Conservation (phyloP, 2,888 invertebrate genomes). For the Hydrotaea cyrtoneurina region DNA sequence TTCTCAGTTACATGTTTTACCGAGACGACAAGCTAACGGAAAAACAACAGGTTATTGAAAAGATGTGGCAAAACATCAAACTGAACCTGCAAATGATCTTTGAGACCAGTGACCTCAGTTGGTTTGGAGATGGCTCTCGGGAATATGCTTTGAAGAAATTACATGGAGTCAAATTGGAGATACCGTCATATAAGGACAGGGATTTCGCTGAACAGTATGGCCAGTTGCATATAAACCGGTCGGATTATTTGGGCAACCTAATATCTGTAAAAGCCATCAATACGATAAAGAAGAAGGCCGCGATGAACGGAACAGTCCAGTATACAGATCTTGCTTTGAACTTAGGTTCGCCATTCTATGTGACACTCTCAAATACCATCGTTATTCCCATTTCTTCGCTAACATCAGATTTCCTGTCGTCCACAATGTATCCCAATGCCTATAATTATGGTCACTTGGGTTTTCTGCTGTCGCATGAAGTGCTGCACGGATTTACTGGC, state of each 20-base stretch:
- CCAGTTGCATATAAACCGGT: neutral
- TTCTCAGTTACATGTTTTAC: neutral
- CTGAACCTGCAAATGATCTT: neutral
- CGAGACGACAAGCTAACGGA: neutral
- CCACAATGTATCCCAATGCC: too few relatives aligned
- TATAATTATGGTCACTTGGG: too few relatives aligned
- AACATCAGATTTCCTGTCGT: too few relatives aligned
- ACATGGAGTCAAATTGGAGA: neutral
- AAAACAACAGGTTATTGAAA: too few relatives aligned
- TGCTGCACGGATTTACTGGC: too few relatives aligned
- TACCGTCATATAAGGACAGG: neutral
- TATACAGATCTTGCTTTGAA: slow-evolving; percentile 50
- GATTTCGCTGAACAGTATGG: neutral
- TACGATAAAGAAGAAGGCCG: neutral
- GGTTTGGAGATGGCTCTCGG: neutral
- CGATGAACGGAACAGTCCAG: too few relatives aligned
- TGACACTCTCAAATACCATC: slow-evolving; percentile 74
- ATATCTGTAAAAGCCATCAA: slow-evolving; percentile 48
- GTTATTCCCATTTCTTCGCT: too few relatives aligned
- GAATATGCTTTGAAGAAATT: neutral
- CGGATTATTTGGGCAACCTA: slow-evolving; percentile 64
- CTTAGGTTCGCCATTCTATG: slow-evolving; percentile 74
- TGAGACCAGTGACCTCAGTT: neutral
- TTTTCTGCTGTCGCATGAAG: too few relatives aligned
- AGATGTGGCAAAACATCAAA: neutral